Percentiles rank a stretch among this genome's conserved stretches.
phyloP scores from a whole-genome alignment of 1,140 invertebrate genomes.

The Ooceraea biroi region DNA sequence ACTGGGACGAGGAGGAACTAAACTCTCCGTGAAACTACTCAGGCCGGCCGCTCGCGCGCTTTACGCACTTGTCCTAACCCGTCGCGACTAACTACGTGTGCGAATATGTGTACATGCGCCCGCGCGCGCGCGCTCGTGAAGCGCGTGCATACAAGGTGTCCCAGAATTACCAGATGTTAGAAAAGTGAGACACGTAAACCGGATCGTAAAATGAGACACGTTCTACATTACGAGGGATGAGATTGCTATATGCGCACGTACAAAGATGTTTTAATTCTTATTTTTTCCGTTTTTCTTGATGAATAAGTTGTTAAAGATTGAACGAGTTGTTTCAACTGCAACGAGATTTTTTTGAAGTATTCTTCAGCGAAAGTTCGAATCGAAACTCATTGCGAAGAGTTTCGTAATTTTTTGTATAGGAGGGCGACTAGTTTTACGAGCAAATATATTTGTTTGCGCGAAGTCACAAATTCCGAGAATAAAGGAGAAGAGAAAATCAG shows the following conservation, averaged over 20 bases:
- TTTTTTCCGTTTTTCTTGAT: no score
- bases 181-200: not conserved
- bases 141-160: conserved; percentile 22
- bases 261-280: no score
- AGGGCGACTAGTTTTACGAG: no score
- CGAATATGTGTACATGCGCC: not conserved
- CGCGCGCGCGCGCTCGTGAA: not conserved
- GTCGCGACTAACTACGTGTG: conserved; percentile 50
- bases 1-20: conserved; percentile 78
- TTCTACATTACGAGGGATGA: not conserved
- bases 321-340: no score
- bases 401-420: no score
- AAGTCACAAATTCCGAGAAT: no score
- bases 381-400: no score
- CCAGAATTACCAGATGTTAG: not conserved
- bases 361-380: no score
- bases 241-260: no score
- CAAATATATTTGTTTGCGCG: no score
- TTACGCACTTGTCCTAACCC: conserved; percentile 80
- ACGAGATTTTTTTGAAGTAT: no score
- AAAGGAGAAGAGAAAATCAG: not conserved
- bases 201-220: not conserved
- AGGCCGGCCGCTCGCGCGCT: conserved; percentile 66
- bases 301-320: no score
- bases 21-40: conserved; percentile 84